Conservation (phyloP, 2,797 vertebrate genomes). For the Cuniculus paca region DNA sequence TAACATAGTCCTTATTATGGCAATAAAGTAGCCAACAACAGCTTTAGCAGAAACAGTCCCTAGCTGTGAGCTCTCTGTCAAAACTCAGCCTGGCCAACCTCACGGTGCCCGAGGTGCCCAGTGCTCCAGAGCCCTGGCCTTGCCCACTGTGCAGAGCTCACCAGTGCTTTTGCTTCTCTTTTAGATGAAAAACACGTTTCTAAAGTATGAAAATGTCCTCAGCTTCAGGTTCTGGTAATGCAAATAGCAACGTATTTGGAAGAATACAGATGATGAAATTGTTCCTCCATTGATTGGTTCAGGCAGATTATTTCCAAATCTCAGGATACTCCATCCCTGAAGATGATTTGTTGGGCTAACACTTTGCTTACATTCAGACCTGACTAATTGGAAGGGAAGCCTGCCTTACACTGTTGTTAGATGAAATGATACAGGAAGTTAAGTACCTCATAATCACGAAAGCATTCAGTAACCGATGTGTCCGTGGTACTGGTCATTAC, state of each 20-base stretch:
- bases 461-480: neutral
- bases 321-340: neutral
- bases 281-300: neutral
- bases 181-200: neutral
- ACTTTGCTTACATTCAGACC: neutral
- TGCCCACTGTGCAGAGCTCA: neutral
- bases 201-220: no score
- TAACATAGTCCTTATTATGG: neutral
- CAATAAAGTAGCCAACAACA: neutral
- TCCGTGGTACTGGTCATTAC: neutral
- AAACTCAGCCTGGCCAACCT: neutral
- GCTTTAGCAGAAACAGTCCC: neutral
- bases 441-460: no score
- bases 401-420: neutral
- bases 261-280: neutral
- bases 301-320: neutral
- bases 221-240: no score
- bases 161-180: fast-evolving
- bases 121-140: neutral
- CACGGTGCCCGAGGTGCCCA: fast-evolving
- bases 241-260: neutral
- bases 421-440: neutral
- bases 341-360: neutral
- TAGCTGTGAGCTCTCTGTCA: neutral
- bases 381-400: neutral